phyloP scores from a whole-genome alignment of 1,140 invertebrate genomes.

The Drosophila suzukii region DNA sequence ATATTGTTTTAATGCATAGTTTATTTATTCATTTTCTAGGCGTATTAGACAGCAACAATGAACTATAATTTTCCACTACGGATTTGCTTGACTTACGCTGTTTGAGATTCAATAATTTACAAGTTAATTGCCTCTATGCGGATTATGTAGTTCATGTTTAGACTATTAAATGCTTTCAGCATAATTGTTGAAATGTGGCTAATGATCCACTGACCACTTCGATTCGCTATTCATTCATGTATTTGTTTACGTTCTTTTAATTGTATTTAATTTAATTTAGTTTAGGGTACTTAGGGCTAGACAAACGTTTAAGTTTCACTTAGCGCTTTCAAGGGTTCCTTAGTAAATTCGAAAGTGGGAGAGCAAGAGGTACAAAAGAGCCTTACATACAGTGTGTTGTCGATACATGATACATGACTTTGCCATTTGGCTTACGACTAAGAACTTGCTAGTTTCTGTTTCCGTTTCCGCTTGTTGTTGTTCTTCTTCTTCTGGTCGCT shows the following conservation, averaged over 20 bases:
- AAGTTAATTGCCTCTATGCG: conserved; percentile 33
- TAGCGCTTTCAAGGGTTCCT: conserved; percentile 54
- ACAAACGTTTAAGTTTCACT: conserved; percentile 67
- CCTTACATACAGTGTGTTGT: conserved; percentile 38
- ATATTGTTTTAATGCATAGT: conserved; percentile 39
- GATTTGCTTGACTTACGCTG: conserved; percentile 27
- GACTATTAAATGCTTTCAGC: conserved; percentile 77
- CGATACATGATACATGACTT: conserved; percentile 33
- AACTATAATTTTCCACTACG: conserved; percentile 68
- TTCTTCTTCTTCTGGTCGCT: conserved; percentile 4
- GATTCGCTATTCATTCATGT: conserved; percentile 29
- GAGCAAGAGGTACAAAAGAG: conserved; percentile 80
- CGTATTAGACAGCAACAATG: conserved; percentile 64
- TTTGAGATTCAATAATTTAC: conserved; percentile 52
- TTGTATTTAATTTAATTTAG: conserved; percentile 29
- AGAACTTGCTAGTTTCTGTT: conserved; percentile 35
- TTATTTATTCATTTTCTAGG: conserved; percentile 29
- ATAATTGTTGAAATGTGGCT: conserved; percentile 53
- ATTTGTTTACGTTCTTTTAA: conserved; percentile 11
- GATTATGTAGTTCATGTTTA: conserved; percentile 45
- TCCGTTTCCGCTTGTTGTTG: conserved; percentile 13
- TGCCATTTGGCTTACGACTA: conserved; percentile 39
- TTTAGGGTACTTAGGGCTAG: conserved; percentile 33
- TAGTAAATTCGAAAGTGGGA: conserved; percentile 78
- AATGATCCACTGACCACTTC: conserved; percentile 27